Percentiles rank a stretch among this genome's conserved stretches.
Evolutionary conservation across 2,113 vertebrate species (phyloP).

Genomic region (Bufo gargarizans): DNA sequence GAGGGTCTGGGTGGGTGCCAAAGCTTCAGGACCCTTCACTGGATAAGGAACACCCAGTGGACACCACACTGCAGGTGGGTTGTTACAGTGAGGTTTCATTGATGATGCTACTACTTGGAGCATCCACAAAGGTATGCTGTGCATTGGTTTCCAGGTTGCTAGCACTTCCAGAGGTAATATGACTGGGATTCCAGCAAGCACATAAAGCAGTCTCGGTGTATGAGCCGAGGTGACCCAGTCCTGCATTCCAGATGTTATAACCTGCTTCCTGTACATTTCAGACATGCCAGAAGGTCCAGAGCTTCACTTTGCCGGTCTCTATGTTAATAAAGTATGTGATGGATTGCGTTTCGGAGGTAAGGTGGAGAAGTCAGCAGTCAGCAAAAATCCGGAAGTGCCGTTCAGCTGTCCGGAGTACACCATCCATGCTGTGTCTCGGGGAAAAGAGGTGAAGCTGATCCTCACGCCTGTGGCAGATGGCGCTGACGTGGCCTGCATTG

Average conservation of each 20-base stretch:
- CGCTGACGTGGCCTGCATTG: conserved; percentile 68
- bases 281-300: conserved; percentile 91
- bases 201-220: no score
- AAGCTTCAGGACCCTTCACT: no score
- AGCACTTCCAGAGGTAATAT: no score
- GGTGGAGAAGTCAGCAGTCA: conserved; percentile 82
- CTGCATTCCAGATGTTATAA: neutral
- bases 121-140: no score
- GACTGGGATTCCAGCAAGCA: no score
- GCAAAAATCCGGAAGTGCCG: conserved; percentile 79
- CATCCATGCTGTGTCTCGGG: conserved; percentile 80
- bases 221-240: no score
- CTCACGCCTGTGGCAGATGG: conserved; percentile 72
- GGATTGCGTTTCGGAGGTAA: conserved; percentile 79
- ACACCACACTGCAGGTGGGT: no score
- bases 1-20: no score
- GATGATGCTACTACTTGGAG: no score
- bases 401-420: conserved; percentile 81
- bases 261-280: neutral
- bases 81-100: no score
- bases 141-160: no score
- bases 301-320: conserved; percentile 82
- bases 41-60: no score
- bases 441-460: conserved; percentile 87
- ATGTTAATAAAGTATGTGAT: conserved; percentile 78